phyloP scores from a whole-genome alignment of 2,113 vertebrate species.

The Phyllopteryx taeniolatus region DNA sequence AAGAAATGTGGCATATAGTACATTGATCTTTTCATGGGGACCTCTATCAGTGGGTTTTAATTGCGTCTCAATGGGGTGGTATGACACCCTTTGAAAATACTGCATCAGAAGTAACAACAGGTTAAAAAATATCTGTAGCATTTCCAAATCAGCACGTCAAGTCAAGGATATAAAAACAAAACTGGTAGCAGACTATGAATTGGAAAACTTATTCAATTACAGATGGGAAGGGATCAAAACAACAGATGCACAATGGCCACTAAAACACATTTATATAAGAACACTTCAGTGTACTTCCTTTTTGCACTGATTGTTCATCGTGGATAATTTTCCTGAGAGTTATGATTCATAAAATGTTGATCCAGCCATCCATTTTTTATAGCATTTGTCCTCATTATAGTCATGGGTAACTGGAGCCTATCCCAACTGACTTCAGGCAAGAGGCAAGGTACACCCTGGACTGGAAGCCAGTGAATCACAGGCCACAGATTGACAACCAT shows the following conservation, averaged over 20 bases:
- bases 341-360: not conserved
- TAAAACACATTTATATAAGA: constrained; percentile 39
- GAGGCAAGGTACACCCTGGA: not conserved
- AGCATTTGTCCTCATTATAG: not conserved
- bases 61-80: not conserved
- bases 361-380: not conserved
- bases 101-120: constrained; percentile 2
- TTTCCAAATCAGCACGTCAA: not conserved
- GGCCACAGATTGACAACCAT: not conserved
- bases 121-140: not conserved
- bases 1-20: not conserved
- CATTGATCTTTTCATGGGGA: not conserved
- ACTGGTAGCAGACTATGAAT: not conserved
- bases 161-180: constrained; percentile 16
- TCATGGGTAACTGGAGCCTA: not conserved
- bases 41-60: constrained; percentile 3
- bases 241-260: constrained; percentile 38
- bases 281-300: constrained; percentile 7
- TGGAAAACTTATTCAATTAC: not conserved
- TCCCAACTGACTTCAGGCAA: not conserved
- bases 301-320: not conserved
- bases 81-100: not conserved
- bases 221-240: constrained; percentile 23
- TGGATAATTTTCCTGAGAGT: not conserved
- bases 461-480: not conserved